Evolutionary conservation across 2,113 vertebrate genomes (phyloP).

Genomic region (Dunckerocampus dactyliophorus): DNA sequence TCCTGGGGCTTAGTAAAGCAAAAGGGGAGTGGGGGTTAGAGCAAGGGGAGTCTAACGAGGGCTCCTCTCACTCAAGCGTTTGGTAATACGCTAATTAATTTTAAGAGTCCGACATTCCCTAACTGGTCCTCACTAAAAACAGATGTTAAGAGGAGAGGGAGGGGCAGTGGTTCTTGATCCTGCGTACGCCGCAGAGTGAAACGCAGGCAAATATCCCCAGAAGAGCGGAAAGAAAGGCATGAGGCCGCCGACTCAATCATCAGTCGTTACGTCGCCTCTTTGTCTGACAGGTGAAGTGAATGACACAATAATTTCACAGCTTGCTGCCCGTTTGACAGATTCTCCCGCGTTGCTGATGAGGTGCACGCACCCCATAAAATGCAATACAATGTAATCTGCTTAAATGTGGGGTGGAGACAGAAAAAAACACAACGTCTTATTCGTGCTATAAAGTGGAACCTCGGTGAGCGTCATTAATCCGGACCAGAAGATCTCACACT

Average conservation of each 20-base stretch:
- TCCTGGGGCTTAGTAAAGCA: constrained; percentile 24
- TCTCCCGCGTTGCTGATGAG: constrained; percentile 22
- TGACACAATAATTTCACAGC: constrained; percentile 62
- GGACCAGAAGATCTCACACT: too few relatives aligned
- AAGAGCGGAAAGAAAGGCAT: constrained; percentile 7
- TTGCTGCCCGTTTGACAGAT: constrained; percentile 44
- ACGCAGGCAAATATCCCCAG: constrained; percentile 39
- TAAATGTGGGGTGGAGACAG: too few relatives aligned
- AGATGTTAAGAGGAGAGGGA: constrained; percentile 52
- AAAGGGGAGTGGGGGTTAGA: constrained; percentile 29
- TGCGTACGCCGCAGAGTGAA: constrained; percentile 8
- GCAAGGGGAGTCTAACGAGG: constrained; percentile 26
- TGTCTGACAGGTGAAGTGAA: constrained; percentile 54
- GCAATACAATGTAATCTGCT: too few relatives aligned
- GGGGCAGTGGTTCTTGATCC: constrained; percentile 27
- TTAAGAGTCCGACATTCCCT: constrained; percentile 56
- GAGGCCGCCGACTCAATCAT: constrained; percentile 12
- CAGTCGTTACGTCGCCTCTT: constrained; percentile 1
- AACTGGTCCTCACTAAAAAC: constrained; percentile 58
- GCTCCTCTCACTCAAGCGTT: constrained; percentile 51
- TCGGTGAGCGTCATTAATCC: too few relatives aligned
- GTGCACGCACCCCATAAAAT: constrained; percentile 25
- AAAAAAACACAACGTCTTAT: too few relatives aligned
- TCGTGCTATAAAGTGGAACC: too few relatives aligned
- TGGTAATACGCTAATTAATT: constrained; percentile 70